A percentile compares a stretch with the other conserved stretches of the same genome.
These are phyloP conservation scores for Drosophila subobscura DNA, from an alignment of 1,140 invertebrate species.

Conservation along the genomic window DNA sequence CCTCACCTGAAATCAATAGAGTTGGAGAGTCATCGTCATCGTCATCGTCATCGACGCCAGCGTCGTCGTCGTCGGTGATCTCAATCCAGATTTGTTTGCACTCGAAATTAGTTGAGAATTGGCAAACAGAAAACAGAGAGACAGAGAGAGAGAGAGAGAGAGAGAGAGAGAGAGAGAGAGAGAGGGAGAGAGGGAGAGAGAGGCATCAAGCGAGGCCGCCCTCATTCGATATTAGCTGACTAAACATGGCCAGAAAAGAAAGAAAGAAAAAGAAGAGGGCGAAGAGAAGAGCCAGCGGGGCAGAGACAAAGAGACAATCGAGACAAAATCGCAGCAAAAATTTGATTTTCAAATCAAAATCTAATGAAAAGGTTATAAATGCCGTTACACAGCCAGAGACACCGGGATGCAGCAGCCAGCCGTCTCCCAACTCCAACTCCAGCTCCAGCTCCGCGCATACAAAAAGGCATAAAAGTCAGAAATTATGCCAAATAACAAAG, in stretches of 20 bases:
- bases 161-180: neutral
- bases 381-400: conserved; percentile 61
- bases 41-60: conserved; percentile 6
- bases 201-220: conserved; percentile 29
- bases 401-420: neutral
- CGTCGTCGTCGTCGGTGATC: conserved; percentile 29
- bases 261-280: conserved; percentile 9
- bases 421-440: too few species aligned
- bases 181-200: neutral
- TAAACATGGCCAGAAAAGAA: conserved; percentile 52
- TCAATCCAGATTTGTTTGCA: conserved; percentile 65
- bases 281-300: conserved; percentile 4
- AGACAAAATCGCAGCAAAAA: conserved; percentile 42
- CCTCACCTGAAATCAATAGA: conserved; percentile 12
- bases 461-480: conserved; percentile 42
- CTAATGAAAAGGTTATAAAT: conserved; percentile 78
- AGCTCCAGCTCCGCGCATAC: too few species aligned
- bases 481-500: conserved; percentile 63
- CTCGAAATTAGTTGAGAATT: conserved; percentile 54
- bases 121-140: conserved; percentile 49
- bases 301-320: conserved; percentile 25
- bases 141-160: too few species aligned
- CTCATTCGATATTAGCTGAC: conserved; percentile 58
- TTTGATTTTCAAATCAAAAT: conserved; percentile 76
- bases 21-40: conserved; percentile 39